Percentiles rank a stretch among this genome's conserved stretches.
These are phyloP conservation scores for Campylorhamphus procurvoides DNA, from an alignment of 2,113 vertebrate species.

Conservation along the genomic window DNA sequence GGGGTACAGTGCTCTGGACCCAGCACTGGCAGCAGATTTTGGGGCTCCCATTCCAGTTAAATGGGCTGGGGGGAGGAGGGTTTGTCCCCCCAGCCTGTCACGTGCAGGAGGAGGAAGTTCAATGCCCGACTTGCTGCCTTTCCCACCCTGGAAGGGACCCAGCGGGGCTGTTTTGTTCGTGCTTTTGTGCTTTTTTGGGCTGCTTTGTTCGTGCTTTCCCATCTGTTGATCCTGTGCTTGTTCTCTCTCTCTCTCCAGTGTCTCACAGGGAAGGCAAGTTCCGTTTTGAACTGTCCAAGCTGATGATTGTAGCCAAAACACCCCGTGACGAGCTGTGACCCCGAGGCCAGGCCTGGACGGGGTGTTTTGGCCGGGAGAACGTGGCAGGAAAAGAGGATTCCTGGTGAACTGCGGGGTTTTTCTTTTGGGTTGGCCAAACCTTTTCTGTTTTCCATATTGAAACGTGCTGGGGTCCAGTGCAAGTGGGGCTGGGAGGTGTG, in stretches of 20 bases:
- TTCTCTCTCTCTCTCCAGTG: conserved; percentile 73
- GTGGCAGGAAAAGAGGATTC: background rate
- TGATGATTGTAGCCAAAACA: conserved; percentile 81
- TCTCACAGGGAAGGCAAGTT: conserved; percentile 89
- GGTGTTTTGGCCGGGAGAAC: background rate
- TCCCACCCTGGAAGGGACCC: background rate
- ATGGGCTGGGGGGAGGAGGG: background rate
- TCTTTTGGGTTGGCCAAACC: background rate
- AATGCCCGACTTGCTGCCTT: background rate
- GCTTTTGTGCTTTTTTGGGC: background rate
- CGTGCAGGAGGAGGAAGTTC: background rate
- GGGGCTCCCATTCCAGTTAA: background rate
- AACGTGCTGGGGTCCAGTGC: background rate
- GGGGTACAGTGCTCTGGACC: background rate
- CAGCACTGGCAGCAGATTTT: background rate
- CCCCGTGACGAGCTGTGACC: conserved; percentile 85
- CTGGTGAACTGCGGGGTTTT: background rate
- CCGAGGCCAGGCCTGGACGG: background rate
- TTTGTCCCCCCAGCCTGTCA: background rate
- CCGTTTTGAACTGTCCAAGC: conserved; percentile 89
- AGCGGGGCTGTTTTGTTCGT: background rate
- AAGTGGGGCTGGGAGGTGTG: background rate
- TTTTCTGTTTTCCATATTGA: background rate
- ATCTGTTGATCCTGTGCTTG: background rate
- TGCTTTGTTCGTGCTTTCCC: background rate